Evolutionary conservation across 2,113 vertebrate genomes (phyloP).

Genomic region (Rhinopomastus cyanomelas): DNA sequence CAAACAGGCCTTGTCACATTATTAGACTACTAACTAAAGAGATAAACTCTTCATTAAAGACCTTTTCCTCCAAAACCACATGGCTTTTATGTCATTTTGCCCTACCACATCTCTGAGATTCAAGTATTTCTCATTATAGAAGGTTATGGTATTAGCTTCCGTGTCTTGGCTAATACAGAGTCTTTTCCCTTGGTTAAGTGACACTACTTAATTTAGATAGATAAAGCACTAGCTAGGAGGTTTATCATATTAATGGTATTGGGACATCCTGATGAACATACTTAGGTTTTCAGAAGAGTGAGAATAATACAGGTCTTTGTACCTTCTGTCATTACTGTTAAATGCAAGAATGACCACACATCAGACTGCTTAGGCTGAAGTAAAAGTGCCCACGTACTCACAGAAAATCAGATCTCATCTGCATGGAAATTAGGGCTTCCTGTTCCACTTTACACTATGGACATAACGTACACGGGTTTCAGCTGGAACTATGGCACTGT

Average conservation of each 20-base stretch:
- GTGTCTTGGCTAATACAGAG: not conserved
- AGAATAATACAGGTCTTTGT: not conserved
- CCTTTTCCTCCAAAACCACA: not conserved
- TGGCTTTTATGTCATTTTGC: not conserved
- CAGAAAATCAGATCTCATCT: not conserved
- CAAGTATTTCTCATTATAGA: not conserved
- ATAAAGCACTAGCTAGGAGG: not conserved
- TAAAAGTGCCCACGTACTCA: not conserved
- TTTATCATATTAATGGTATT: not conserved
- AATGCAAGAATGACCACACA: not conserved
- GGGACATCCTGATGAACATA: not conserved
- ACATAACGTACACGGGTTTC: not conserved
- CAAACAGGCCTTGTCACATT: not conserved
- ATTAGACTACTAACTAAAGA: not conserved
- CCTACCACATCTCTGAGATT: not conserved
- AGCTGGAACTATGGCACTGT: not conserved
- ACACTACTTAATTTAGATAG: not conserved
- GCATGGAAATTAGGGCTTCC: not conserved
- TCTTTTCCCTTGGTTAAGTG: not conserved
- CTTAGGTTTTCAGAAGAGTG: not conserved
- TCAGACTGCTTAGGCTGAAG: not conserved
- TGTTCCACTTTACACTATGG: not conserved
- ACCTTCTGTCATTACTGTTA: not conserved
- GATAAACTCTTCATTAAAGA: not conserved
- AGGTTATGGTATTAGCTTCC: not conserved